Conservation (phyloP, 1,140 invertebrate species). For the Scaptomyza hsui region DNA sequence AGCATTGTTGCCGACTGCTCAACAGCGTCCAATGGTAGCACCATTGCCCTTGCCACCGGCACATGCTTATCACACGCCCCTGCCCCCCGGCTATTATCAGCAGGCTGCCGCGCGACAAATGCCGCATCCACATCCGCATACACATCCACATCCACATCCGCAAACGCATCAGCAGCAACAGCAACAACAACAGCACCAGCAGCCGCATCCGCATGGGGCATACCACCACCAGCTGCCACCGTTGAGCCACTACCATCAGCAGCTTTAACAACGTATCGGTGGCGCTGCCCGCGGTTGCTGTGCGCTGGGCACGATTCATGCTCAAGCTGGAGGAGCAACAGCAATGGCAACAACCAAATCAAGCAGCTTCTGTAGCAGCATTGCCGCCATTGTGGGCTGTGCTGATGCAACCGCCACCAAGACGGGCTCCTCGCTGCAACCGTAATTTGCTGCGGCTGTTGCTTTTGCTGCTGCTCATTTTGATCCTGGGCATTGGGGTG, state of each 20-base stretch:
- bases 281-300: conserved; percentile 28
- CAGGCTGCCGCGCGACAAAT: conserved; percentile 21
- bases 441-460: conserved; percentile 5
- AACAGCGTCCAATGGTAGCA: conserved; percentile 7
- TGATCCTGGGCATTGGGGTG: conserved; percentile 16
- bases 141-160: conserved; percentile 23
- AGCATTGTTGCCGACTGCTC: background rate
- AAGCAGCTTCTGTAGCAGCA: conserved; percentile 3
- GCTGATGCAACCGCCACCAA: conserved; percentile 1
- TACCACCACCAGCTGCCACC: conserved; percentile 59
- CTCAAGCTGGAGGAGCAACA: conserved; percentile 8
- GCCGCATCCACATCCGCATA: conserved; percentile 28
- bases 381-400: conserved; percentile 9
- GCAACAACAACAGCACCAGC: conserved; percentile 27
- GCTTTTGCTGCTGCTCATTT: conserved; percentile 28
- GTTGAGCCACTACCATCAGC: conserved; percentile 77
- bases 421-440: background rate
- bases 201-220: conserved; percentile 48
- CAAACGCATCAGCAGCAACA: conserved; percentile 25
- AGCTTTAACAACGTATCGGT: conserved; percentile 79
- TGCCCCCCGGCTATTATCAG: conserved; percentile 49
- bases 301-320: conserved; percentile 44
- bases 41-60: conserved; percentile 4
- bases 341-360: conserved; percentile 3
- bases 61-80: conserved; percentile 42